phyloP scores from a whole-genome alignment of 2,113 vertebrate genomes.

The Acrocephalus arundinaceus region DNA sequence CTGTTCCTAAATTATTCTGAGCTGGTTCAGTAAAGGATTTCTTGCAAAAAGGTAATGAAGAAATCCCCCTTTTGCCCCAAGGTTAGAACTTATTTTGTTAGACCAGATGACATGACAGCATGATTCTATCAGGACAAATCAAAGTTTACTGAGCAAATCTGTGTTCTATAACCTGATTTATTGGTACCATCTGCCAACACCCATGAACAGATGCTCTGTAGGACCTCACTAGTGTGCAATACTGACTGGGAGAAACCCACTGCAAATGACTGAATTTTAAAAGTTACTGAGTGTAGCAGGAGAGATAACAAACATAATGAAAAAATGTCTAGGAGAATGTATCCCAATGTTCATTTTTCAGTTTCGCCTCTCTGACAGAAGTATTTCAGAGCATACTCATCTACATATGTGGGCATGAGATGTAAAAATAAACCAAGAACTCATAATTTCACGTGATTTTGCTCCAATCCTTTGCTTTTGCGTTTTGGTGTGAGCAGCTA shows the following conservation, averaged over 20 bases:
- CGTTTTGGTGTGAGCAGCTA: background rate
- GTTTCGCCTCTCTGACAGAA: background rate
- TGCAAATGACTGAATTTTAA: background rate
- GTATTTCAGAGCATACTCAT: background rate
- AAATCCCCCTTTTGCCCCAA: background rate
- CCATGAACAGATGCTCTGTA: slow-evolving; percentile 52
- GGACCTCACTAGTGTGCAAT: slow-evolving; percentile 31
- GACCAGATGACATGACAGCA: slow-evolving; percentile 43
- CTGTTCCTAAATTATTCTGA: background rate
- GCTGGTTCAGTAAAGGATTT: background rate
- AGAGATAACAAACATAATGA: background rate
- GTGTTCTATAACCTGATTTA: slow-evolving; percentile 62
- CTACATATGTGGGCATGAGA: background rate
- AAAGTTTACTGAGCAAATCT: slow-evolving; percentile 61
- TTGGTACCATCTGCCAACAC: slow-evolving; percentile 59
- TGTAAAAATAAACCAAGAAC: slow-evolving; percentile 17
- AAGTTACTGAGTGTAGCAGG: background rate
- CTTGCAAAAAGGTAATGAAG: background rate
- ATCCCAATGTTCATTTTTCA: background rate
- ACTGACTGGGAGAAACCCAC: slow-evolving; percentile 37
- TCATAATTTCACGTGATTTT: background rate
- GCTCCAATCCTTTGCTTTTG: background rate
- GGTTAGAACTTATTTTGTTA: slow-evolving; percentile 36
- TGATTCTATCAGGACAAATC: slow-evolving; percentile 60
- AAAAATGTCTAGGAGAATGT: background rate